Evolutionary conservation across 2,797 vertebrate genomes (phyloP).

Genomic region (Glossophaga mutica): DNA sequence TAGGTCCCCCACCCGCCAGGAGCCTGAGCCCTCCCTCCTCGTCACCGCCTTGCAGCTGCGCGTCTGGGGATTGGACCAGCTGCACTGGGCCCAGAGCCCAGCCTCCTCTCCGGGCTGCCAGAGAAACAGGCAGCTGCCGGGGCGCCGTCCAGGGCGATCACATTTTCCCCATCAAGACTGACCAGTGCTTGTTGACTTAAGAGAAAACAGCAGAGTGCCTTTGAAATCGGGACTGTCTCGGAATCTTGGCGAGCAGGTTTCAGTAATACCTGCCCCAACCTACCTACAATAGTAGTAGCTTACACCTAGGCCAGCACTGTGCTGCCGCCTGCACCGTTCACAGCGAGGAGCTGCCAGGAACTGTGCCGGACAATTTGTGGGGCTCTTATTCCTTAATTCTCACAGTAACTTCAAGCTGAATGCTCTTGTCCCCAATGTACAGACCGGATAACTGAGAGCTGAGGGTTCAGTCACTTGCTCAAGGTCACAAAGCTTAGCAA

Average conservation of each 20-base stretch:
- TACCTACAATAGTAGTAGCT: neutral
- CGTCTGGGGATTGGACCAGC: neutral
- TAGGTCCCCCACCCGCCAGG: neutral
- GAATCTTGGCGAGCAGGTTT: slow-evolving; percentile 45
- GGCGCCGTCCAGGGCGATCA: neutral
- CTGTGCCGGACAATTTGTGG: neutral
- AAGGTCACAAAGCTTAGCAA: neutral
- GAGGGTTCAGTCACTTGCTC: neutral
- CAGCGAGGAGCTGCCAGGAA: neutral
- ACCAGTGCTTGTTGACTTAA: slow-evolving; percentile 24
- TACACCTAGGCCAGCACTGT: neutral
- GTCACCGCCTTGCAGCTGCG: neutral
- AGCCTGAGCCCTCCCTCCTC: neutral
- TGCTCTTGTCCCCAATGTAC: neutral
- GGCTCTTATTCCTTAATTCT: neutral
- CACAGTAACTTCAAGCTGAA: neutral
- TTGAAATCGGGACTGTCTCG: slow-evolving; percentile 51
- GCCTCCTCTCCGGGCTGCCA: neutral
- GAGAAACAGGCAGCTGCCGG: neutral
- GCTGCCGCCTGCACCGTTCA: neutral
- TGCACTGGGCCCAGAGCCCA: neutral
- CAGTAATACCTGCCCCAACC: slow-evolving; percentile 4
- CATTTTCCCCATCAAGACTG: neutral
- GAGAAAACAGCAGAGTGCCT: neutral
- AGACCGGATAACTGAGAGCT: neutral